phyloP scores from a whole-genome alignment of 2,797 vertebrate species.

The Fistularia tabacaria region DNA sequence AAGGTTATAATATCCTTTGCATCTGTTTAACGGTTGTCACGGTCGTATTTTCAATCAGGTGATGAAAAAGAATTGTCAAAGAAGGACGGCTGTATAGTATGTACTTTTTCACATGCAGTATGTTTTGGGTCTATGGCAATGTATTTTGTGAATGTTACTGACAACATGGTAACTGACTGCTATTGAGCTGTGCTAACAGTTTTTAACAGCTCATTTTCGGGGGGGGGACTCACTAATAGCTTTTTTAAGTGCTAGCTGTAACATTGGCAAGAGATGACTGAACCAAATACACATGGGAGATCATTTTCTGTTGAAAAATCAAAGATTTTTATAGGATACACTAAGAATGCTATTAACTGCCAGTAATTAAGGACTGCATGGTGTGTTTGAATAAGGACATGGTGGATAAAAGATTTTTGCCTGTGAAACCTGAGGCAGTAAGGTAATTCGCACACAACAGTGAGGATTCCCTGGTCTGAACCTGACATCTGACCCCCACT shows the following conservation, averaged over 20 bases:
- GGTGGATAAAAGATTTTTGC: slow-evolving; percentile 6
- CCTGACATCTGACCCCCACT: slow-evolving; percentile 43
- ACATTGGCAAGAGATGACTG: slow-evolving; percentile 36
- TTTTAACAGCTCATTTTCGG: slow-evolving; percentile 49
- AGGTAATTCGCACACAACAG: slow-evolving; percentile 10
- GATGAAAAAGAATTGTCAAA: not conserved
- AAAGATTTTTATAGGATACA: slow-evolving; percentile 34
- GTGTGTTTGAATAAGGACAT: slow-evolving; percentile 25
- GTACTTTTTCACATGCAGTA: not conserved
- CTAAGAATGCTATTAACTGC: slow-evolving; percentile 29
- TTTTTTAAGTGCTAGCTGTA: slow-evolving; percentile 51
- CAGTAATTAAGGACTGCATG: slow-evolving; percentile 33
- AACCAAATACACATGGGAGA: slow-evolving; percentile 19
- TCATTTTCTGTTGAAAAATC: slow-evolving; percentile 30
- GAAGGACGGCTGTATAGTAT: not conserved
- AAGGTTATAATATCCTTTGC: too few species aligned
- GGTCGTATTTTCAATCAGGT: too few species aligned
- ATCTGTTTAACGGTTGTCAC: too few species aligned
- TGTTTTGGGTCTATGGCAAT: slow-evolving; percentile 5
- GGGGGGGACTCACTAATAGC: slow-evolving; percentile 28
- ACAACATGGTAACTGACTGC: slow-evolving; percentile 19
- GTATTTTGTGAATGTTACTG: slow-evolving; percentile 16
- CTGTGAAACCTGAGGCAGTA: slow-evolving; percentile 9
- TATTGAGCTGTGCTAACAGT: slow-evolving; percentile 39
- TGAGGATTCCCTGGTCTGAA: slow-evolving; percentile 18